Conservation (phyloP, 1,140 invertebrate genomes). For the Anoplophora glabripennis region DNA sequence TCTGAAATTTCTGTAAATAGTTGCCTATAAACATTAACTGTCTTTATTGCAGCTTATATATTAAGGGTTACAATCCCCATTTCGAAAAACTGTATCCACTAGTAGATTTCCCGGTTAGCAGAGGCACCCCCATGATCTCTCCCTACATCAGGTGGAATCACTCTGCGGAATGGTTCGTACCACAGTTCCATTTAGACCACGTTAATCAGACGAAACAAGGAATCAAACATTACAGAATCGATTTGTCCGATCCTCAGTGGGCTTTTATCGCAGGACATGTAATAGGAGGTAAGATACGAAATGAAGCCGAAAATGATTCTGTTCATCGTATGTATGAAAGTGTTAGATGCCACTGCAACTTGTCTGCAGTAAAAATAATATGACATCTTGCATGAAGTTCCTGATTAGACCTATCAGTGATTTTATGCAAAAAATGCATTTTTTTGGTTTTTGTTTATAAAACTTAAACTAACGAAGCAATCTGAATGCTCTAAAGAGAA, state of each 20-base stretch:
- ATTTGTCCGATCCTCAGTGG: constrained; percentile 66
- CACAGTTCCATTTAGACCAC: constrained; percentile 18
- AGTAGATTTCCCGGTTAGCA: constrained; percentile 58
- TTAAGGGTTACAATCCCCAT: constrained; percentile 55
- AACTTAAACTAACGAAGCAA: no score
- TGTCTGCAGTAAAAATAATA: no score
- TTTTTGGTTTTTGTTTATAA: no score
- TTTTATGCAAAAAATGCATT: no score
- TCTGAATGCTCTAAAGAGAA: no score
- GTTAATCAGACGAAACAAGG: constrained; percentile 61
- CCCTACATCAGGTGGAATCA: constrained; percentile 68
- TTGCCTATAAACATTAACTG: no score
- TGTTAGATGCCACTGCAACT: no score
- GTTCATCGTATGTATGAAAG: no score
- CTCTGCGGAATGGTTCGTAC: constrained; percentile 48
- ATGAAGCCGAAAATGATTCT: no score
- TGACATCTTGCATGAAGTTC: no score
- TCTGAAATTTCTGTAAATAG: no score
- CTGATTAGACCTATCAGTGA: no score
- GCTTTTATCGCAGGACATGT: constrained; percentile 82
- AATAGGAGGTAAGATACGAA: constrained; percentile 66
- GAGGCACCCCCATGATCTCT: constrained; percentile 61
- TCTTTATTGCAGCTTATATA: constrained; percentile 62
- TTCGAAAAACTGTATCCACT: constrained; percentile 55
- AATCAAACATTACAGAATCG: constrained; percentile 52